A percentile compares a stretch with the other conserved stretches of the same genome.
phyloP scores from a whole-genome alignment of 2,113 vertebrate genomes.

The Nycticryphes semicollaris region DNA sequence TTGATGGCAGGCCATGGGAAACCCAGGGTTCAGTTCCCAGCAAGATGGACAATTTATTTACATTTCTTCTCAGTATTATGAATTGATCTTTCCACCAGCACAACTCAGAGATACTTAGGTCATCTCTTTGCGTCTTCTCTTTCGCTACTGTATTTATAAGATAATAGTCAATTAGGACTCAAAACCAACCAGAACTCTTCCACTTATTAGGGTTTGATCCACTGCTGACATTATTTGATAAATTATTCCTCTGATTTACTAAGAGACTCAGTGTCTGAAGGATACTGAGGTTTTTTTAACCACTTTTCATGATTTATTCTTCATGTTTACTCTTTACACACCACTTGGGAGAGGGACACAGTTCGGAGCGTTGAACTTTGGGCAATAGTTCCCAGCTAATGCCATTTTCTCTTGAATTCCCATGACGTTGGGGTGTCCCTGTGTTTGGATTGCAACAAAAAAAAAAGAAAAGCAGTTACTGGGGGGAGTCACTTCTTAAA shows the following conservation, averaged over 20 bases:
- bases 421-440: background rate
- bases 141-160: background rate
- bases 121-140: background rate
- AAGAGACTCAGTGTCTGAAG: rapidly evolving
- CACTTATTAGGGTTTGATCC: background rate
- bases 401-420: background rate
- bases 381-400: background rate
- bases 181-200: background rate
- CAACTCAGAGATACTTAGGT: background rate
- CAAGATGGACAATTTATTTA: background rate
- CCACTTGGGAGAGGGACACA: background rate
- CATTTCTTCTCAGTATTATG: background rate
- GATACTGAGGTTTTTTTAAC: background rate
- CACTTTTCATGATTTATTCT: background rate
- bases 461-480: background rate
- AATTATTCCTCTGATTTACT: background rate
- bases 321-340: background rate
- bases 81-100: background rate
- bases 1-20: background rate
- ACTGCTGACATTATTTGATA: background rate
- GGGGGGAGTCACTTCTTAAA: background rate
- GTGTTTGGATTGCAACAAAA: background rate
- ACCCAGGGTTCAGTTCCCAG: background rate
- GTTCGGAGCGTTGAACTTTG: background rate
- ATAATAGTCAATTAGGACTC: background rate